Evolutionary conservation across 2,113 vertebrate species (phyloP).

Genomic region (Rynchops niger): DNA sequence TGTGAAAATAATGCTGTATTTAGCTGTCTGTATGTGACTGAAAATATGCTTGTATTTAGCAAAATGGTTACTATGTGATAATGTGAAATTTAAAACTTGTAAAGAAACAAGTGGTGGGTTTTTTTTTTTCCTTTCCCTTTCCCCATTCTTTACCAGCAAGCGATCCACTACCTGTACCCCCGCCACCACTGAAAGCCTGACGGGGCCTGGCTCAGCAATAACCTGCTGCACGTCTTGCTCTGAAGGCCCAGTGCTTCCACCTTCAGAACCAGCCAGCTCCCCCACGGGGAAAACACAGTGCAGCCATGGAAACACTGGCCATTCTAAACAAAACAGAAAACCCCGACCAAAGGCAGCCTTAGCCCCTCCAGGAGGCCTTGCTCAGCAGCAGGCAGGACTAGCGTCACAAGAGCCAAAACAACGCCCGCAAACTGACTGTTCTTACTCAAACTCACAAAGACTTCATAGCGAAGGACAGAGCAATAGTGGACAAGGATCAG

Average conservation of each 20-base stretch:
- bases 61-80: conserved; percentile 76
- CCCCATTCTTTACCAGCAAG: not conserved
- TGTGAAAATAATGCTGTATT: conserved; percentile 80
- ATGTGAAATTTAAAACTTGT: conserved; percentile 77
- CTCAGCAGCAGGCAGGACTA: not conserved
- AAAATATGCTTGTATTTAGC: conserved; percentile 85
- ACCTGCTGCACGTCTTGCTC: not conserved
- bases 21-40: conserved; percentile 82
- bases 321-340: fast-evolving
- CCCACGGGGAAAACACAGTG: not conserved
- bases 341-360: fast-evolving
- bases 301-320: not conserved
- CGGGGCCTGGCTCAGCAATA: not conserved
- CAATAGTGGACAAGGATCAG: not conserved
- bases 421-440: not conserved
- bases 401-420: fast-evolving
- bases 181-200: not conserved
- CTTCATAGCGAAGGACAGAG: not conserved
- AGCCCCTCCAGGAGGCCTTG: not conserved
- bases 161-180: not conserved
- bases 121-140: not conserved
- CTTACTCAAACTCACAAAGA: not conserved
- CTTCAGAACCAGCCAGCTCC: not conserved
- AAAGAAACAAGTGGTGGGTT: conserved; percentile 14
- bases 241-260: fast-evolving